A percentile compares a stretch with the other conserved stretches of the same genome.
phyloP scores from a whole-genome alignment of 2,113 vertebrate genomes.

The Clarias batrachus region DNA sequence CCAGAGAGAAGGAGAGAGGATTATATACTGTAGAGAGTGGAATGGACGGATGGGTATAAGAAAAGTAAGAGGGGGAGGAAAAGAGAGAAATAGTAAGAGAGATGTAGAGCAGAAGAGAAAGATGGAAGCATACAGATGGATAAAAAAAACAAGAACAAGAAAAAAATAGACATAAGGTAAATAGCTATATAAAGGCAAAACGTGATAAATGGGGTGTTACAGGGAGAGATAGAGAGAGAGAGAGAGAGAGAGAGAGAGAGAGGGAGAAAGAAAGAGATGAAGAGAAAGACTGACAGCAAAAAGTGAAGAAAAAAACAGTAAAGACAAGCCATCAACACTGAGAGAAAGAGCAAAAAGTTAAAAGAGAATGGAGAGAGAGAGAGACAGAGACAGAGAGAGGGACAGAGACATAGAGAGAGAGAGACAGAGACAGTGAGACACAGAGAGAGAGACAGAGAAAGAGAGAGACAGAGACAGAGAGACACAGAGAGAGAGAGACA shows the following conservation, averaged over 20 bases:
- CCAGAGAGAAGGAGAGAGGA: neutral
- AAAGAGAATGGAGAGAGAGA: no score
- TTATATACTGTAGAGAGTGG: neutral
- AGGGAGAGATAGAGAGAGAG: neutral
- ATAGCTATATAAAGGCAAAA: neutral
- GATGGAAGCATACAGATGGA: neutral
- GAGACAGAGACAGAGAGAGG: neutral
- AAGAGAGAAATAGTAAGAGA: slow-evolving; percentile 4
- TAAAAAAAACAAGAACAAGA: neutral
- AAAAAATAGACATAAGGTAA: neutral
- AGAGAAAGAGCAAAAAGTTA: no score
- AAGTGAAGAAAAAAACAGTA: neutral
- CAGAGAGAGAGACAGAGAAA: no score
- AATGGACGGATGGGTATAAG: slow-evolving; percentile 10
- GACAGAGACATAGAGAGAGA: no score
- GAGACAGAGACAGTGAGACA: no score
- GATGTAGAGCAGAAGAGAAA: neutral
- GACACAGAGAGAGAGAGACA: no score
- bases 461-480: no score
- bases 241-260: neutral
- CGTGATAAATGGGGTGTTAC: neutral
- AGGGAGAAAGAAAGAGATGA: neutral
- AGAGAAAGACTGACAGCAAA: neutral
- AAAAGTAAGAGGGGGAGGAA: neutral
- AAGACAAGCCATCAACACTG: no score